These are phyloP conservation scores for Odocoileus virginianus DNA, from an alignment of 2,113 vertebrate species.

Conservation along the genomic window DNA sequence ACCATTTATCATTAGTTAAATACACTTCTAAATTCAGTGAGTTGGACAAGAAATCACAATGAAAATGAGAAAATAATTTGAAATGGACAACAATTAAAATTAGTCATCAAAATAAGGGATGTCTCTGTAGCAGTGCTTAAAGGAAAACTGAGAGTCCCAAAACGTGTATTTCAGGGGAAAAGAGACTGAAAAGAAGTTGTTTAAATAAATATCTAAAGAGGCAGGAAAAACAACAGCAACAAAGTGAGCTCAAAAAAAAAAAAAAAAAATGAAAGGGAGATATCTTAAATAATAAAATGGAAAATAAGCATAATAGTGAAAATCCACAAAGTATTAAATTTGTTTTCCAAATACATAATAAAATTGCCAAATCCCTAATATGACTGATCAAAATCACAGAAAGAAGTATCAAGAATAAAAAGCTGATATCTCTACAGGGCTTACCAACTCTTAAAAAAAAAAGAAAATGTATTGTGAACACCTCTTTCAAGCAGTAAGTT, in stretches of 20 bases:
- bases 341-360: not conserved
- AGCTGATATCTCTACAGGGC: not conserved
- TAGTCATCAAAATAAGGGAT: not conserved
- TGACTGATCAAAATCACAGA: not conserved
- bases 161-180: rapidly evolving
- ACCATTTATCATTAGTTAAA: not conserved
- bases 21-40: not conserved
- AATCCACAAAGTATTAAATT: not conserved
- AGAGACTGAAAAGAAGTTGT: not conserved
- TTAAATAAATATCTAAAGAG: not conserved
- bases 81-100: not conserved
- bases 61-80: not conserved
- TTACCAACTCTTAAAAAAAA: not conserved
- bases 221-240: not conserved
- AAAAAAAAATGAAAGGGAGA: not conserved
- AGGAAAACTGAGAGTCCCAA: not conserved
- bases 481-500: not conserved
- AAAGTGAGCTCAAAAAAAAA: not conserved
- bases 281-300: not conserved
- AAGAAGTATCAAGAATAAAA: not conserved
- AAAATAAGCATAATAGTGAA: not conserved
- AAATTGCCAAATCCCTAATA: not conserved
- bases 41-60: not conserved
- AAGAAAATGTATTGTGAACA: not conserved
- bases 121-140: not conserved